Base-by-base conservation (phyloP, 2,797 vertebrate species). In the Crenuchus spilurus region DNA sequence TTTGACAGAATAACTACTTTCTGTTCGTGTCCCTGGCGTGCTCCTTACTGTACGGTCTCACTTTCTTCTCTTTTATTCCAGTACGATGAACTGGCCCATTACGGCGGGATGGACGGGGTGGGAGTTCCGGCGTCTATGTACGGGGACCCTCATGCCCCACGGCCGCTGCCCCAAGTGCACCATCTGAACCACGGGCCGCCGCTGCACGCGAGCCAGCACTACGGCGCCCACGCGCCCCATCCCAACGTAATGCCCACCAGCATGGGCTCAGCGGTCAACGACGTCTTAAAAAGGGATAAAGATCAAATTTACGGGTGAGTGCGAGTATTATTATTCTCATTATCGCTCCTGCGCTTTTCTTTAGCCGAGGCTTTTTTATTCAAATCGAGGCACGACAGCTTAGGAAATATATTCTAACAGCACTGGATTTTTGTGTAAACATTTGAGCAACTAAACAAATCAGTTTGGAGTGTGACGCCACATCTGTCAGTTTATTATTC, bases 1-100 rank as follows among this genome's bases (percentile, higher is more conserved):
- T 63, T 18, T 3, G 31, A 39, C 39, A 20, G 13, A 41, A 11
- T 51, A 30, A 5, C 7, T n/a, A 22, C 20, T 42, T 57, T 69
- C 3, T 42, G 48, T 49, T n/a, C 16, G 64, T 77, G 18, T 48
- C 58, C 44, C 3, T 9, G 28, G 54, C n/a, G 46, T 26, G 20
- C 58, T 18, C 52, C 16, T 76, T 18, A 18, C 63, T 64, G 16
- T 31, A 37, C 75, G 84, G 24, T 6, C 74, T 92, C 78, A 86
- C 80, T 85, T 69, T 80, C 39, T 79, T 87, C 68, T 89, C 68
- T 91, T 85, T 81, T 82, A 89, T 90, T 93, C 89, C 92, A 99
- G 97, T 99, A 98, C 97, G 97, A 99, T 97, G 97, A 99, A 93
- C 94, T 99, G 93, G 96, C 96, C 92, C 97, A 99, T 89, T 99